Conservation (phyloP, 1,140 invertebrate genomes). For the Cydia amplana region DNA sequence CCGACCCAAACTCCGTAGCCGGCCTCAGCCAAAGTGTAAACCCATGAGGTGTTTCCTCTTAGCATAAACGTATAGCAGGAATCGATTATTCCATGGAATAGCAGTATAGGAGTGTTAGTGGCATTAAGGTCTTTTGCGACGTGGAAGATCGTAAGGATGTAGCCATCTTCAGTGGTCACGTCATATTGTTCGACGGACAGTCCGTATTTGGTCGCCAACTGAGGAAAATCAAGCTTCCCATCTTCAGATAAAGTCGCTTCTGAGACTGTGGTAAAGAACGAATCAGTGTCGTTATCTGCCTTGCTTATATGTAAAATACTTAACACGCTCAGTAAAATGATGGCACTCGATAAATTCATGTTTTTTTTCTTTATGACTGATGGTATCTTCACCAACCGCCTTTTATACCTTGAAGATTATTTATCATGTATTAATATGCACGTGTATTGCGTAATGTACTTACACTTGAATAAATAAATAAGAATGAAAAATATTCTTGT, state of each 20-base stretch:
- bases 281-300: background rate
- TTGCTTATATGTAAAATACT: background rate
- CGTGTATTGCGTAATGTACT: too few relatives aligned
- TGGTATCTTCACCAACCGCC: too few relatives aligned
- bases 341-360: too few relatives aligned
- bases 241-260: slow-evolving; percentile 6
- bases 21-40: background rate
- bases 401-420: too few relatives aligned
- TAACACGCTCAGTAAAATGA: too few relatives aligned
- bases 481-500: too few relatives aligned
- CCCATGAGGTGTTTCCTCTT: slow-evolving; percentile 1
- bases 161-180: slow-evolving; percentile 7
- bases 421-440: too few relatives aligned
- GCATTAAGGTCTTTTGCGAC: background rate
- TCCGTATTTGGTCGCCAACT: background rate
- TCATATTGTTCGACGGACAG: background rate
- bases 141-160: slow-evolving; percentile 1
- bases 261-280: background rate
- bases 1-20: background rate
- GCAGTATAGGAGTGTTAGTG: background rate
- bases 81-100: background rate
- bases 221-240: background rate
- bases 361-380: too few relatives aligned
- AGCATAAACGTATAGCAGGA: background rate
- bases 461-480: too few relatives aligned